A percentile compares a stretch with the other conserved stretches of the same genome.
Evolutionary conservation across 2,888 invertebrate genomes (phyloP).

Genomic region (Erebia ligea): DNA sequence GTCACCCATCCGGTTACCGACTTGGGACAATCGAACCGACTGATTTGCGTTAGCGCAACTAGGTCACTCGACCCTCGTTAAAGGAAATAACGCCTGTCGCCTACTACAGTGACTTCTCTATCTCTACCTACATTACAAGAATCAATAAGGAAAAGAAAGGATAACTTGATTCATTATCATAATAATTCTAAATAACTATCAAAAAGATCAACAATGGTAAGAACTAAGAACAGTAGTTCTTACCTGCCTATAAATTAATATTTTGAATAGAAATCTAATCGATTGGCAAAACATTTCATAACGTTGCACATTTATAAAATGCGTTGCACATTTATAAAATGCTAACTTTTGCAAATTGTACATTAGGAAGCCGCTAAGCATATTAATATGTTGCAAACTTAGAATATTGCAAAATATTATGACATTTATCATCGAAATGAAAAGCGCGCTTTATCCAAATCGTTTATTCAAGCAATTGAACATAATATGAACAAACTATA

Average conservation of each 20-base stretch:
- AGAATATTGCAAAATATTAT: constrained; percentile 9
- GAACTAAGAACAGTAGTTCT: too few species aligned
- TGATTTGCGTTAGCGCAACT: too few species aligned
- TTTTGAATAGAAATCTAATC: background rate
- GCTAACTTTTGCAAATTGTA: constrained; percentile 6
- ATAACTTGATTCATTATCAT: background rate
- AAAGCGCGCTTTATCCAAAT: constrained; percentile 75
- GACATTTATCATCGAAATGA: constrained; percentile 48
- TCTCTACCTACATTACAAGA: too few species aligned
- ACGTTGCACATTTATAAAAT: constrained; percentile 3
- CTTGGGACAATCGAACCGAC: too few species aligned
- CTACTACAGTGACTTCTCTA: too few species aligned
- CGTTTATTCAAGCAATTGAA: constrained; percentile 83
- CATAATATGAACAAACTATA: constrained; percentile 83
- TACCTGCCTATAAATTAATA: background rate
- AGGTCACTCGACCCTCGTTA: too few species aligned
- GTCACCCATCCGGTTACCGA: too few species aligned
- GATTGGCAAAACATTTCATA: constrained; percentile 3
- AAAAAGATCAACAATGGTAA: background rate
- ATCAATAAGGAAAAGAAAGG: background rate
- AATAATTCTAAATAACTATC: background rate
- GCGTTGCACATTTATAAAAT: too few species aligned
- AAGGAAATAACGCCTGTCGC: too few species aligned
- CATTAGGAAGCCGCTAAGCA: background rate
- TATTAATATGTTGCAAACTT: constrained; percentile 4